Evolutionary conservation across 2,888 invertebrate species (phyloP).

Genomic region (Luffia ferchaultella): DNA sequence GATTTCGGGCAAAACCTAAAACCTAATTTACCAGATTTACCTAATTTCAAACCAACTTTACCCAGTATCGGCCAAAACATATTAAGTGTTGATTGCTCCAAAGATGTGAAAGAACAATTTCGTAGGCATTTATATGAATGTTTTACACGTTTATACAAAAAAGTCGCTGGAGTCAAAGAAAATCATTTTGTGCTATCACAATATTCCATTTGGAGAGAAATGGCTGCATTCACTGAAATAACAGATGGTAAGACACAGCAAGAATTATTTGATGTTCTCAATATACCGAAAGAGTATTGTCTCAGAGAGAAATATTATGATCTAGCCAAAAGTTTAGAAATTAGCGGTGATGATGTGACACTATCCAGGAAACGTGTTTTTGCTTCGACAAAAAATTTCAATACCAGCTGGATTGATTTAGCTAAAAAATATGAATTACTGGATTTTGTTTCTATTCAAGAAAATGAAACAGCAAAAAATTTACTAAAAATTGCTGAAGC

Average conservation of each 20-base stretch:
- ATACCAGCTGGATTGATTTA: not conserved
- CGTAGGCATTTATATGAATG: constrained; percentile 9
- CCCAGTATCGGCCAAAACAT: too few species aligned
- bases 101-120: constrained; percentile 5
- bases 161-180: constrained; percentile 8
- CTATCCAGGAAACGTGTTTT: constrained; percentile 14
- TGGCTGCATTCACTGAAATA: constrained; percentile 17
- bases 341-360: constrained; percentile 17
- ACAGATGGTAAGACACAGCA: not conserved
- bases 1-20: not conserved
- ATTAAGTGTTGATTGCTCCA: not conserved
- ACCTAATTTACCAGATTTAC: not conserved
- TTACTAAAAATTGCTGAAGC: not conserved
- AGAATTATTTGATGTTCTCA: constrained; percentile 19
- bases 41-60: too few species aligned
- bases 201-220: constrained; percentile 20
- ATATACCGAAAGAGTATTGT: constrained; percentile 15
- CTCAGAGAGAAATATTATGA: constrained; percentile 19
- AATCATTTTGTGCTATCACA: constrained; percentile 23
- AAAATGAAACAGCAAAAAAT: not conserved
- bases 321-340: constrained; percentile 18
- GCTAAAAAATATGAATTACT: not conserved
- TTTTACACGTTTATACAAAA: constrained; percentile 12
- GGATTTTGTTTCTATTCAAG: not conserved
- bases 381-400: not conserved